Evolutionary conservation across 2,113 vertebrate genomes (phyloP).

Genomic region (Centropus bengalensis): DNA sequence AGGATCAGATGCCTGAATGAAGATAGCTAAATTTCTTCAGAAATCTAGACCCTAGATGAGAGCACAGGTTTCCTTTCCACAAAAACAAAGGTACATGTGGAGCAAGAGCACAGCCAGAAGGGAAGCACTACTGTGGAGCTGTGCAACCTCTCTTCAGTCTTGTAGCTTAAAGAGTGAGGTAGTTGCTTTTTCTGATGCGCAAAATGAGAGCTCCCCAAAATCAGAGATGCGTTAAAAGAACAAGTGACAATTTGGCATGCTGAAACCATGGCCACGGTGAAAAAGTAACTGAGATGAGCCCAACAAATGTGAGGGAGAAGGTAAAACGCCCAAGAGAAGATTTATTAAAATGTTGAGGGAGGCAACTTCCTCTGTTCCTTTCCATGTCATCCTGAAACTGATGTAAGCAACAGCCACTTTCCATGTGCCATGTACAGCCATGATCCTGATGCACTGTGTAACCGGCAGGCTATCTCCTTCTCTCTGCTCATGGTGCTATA

Average conservation of each 20-base stretch:
- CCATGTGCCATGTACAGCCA: neutral
- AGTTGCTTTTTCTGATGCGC: rapidly evolving
- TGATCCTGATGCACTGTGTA: neutral
- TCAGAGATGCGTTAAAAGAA: rapidly evolving
- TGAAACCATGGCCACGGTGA: neutral
- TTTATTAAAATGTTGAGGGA: neutral
- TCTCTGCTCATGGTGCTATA: neutral
- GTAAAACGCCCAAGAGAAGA: neutral
- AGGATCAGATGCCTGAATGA: neutral
- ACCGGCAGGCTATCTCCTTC: neutral
- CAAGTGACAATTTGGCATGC: rapidly evolving
- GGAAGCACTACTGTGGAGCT: rapidly evolving
- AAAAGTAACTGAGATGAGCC: neutral
- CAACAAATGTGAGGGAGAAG: neutral
- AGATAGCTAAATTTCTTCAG: neutral
- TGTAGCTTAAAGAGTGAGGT: rapidly evolving
- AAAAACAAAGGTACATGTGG: rapidly evolving
- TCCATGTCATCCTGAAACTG: neutral
- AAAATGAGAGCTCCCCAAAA: neutral
- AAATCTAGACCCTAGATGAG: neutral
- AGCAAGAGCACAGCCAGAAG: neutral
- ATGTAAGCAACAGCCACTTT: neutral
- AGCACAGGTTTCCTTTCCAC: neutral
- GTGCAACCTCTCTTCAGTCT: neutral
- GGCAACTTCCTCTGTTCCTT: neutral